Evolutionary conservation across 2,113 vertebrate species (phyloP).

Genomic region (Marcusenius ussheri): DNA sequence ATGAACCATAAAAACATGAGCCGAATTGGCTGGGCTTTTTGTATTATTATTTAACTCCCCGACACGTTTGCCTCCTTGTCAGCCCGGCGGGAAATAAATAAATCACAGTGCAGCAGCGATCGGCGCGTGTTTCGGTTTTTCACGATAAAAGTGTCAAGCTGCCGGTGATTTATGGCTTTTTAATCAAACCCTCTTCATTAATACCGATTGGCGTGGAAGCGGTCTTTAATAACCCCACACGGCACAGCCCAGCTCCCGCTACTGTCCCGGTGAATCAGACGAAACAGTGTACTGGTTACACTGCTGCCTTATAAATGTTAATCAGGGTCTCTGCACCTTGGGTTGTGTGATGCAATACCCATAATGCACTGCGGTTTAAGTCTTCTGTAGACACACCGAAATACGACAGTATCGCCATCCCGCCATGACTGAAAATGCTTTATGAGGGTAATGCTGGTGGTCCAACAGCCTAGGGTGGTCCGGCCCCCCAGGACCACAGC

Average conservation of each 20-base stretch:
- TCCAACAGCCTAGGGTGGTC: neutral
- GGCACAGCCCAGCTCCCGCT: neutral
- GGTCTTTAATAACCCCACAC: neutral
- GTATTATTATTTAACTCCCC: neutral
- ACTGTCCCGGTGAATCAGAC: neutral
- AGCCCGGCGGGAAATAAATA: neutral
- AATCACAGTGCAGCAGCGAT: neutral
- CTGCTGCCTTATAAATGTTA: neutral
- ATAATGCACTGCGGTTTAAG: neutral
- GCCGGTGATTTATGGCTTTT: neutral
- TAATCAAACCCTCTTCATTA: constrained; percentile 15
- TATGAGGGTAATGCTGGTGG: neutral
- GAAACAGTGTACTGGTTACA: too few species aligned
- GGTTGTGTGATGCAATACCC: neutral
- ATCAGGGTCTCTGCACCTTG: neutral
- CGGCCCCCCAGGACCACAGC: neutral
- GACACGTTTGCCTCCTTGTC: neutral
- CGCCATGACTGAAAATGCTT: neutral
- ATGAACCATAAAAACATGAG: neutral
- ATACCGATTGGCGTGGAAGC: neutral
- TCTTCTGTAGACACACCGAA: neutral
- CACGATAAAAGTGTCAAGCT: neutral
- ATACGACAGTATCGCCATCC: neutral
- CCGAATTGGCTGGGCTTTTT: neutral
- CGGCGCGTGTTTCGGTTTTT: neutral